Conservation (phyloP, 2,113 vertebrate genomes). For the Syngnathus scovelli region DNA sequence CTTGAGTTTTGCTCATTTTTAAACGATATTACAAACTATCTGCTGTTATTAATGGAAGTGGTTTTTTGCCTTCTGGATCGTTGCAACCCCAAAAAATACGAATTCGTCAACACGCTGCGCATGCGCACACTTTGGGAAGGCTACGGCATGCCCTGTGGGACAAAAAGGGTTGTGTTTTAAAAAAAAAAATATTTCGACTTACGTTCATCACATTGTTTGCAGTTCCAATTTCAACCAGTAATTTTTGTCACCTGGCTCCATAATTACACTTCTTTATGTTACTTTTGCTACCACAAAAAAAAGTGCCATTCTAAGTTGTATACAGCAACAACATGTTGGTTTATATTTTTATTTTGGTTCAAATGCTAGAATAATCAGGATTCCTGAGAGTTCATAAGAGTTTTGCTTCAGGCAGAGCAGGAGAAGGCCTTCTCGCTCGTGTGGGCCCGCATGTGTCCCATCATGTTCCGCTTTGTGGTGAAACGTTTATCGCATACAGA, state of each 20-base stretch:
- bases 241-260: too few relatives aligned
- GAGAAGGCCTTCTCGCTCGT: neutral
- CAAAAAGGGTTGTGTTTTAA: neutral
- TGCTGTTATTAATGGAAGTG: neutral
- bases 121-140: neutral
- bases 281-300: too few relatives aligned
- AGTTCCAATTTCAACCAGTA: too few relatives aligned
- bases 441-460: constrained; percentile 1
- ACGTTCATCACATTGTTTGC: too few relatives aligned
- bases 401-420: neutral
- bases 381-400: too few relatives aligned
- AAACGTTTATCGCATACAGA: neutral
- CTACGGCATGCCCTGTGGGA: neutral
- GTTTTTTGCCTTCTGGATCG: neutral
- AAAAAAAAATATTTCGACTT: too few relatives aligned
- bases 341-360: too few relatives aligned
- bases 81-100: too few relatives aligned
- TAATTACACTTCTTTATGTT: too few relatives aligned
- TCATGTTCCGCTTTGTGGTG: neutral
- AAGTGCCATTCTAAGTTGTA: too few relatives aligned
- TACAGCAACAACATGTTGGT: neutral
- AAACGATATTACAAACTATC: neutral
- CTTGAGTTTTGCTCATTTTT: neutral
- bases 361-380: too few relatives aligned
- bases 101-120: neutral